A percentile compares a stretch with the other conserved stretches of the same genome.
Evolutionary conservation across 2,113 vertebrate species (phyloP).

Genomic region (Nesogale talazaci): DNA sequence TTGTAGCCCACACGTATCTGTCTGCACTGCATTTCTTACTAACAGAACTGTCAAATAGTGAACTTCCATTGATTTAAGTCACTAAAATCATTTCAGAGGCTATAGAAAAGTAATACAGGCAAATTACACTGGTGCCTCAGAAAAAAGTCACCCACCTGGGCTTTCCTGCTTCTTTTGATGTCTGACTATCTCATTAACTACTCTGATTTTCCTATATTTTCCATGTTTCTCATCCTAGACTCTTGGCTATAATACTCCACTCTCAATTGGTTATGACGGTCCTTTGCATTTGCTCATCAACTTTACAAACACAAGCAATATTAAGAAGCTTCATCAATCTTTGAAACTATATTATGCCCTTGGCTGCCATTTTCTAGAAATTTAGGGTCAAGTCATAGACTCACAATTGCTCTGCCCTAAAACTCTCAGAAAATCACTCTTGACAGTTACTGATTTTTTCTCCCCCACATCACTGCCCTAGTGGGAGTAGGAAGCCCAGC

Average conservation of each 20-base stretch:
- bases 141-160: not conserved
- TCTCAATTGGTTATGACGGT: not conserved
- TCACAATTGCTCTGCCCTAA: not conserved
- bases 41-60: not conserved
- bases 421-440: not conserved
- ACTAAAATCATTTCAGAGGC: not conserved
- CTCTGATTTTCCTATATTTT: conserved; percentile 3
- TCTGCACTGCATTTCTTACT: not conserved
- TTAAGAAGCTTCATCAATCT: not conserved
- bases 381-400: not conserved
- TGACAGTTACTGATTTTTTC: not conserved
- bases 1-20: not conserved
- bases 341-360: not conserved
- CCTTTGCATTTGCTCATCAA: not conserved
- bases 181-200: not conserved
- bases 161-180: not conserved
- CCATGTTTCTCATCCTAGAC: conserved; percentile 14
- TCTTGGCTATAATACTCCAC: not conserved
- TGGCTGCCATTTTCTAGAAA: not conserved
- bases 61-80: not conserved
- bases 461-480: no score
- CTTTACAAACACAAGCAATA: not conserved
- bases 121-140: not conserved
- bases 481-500: no score
- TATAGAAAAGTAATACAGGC: not conserved